Evolutionary conservation across 2,113 vertebrate species (phyloP), one percentile per base, ranked within the genome.

Genomic region (Hemicordylus capensis): DNA sequence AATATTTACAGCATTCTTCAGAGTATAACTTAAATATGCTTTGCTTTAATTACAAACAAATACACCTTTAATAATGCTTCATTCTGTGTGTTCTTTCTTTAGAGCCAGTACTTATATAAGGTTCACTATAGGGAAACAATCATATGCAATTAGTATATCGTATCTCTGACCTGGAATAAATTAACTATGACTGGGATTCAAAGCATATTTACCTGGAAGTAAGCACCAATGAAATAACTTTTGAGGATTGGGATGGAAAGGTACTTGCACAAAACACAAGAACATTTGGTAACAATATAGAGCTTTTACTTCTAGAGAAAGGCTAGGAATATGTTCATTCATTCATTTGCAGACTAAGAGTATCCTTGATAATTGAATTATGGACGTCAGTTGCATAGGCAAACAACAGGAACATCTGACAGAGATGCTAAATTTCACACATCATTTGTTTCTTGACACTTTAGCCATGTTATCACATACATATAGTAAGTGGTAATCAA

Each of bases 331-430:
- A 76, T 92, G 82, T 89, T 48, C 83, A 20, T 73, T 87, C 51
- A 91, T 93, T 95, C 85, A 94, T 95, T 93, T 94, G 95, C 94
- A 95, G 97, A 97, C 94, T 84, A 85, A 28, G 84, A 82, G 76
- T 86, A 85, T 94, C 90, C 88, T 85, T 6, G 92, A 91, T 94
- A 95, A 95, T 95, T 94, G 91, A 91, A 93, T 93, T 88, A 93
- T 75, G 2, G 61, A 88, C 80, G 90, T 15, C 84, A 88, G 66
- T 81, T 91, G 91, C 93, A 92, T 90, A 89, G 93, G 88, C 91
- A 90, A 94, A 96, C 89, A 91, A 34, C 64, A 90, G 79, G 85
- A 86, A 80, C 91, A 70, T 89, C 83, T 91, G 84, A 86, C 83
- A 88, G 66, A 83, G 76, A 83, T 88, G 89, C 85, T 87, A 93